phyloP scores from a whole-genome alignment of 2,113 vertebrate genomes.

The Oreochromis aureus region DNA sequence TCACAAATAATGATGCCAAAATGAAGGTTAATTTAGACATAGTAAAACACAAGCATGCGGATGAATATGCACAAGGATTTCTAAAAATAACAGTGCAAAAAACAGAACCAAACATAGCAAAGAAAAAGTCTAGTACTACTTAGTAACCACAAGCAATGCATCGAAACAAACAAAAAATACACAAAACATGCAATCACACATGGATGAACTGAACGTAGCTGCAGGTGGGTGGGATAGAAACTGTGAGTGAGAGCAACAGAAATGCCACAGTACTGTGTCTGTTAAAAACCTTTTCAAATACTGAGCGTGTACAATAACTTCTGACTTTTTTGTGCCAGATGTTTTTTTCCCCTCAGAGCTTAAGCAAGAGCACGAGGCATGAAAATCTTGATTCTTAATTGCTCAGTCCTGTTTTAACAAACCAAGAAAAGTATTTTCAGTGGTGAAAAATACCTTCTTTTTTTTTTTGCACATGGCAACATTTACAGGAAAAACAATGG shows the following conservation, averaged over 20 bases:
- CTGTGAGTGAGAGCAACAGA: neutral
- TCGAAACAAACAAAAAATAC: neutral
- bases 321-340: neutral
- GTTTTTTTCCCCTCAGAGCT: neutral
- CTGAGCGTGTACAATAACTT: constrained; percentile 3
- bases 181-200: neutral
- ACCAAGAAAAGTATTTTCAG: neutral
- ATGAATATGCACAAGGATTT: neutral
- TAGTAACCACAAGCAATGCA: neutral
- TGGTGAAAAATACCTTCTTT: neutral
- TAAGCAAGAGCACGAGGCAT: neutral
- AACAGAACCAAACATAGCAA: neutral
- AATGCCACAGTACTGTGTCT: neutral
- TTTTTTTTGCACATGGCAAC: constrained; percentile 26
- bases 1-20: neutral
- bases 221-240: neutral
- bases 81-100: neutral
- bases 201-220: neutral
- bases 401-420: neutral
- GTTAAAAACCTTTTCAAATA: neutral
- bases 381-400: neutral
- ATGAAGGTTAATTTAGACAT: neutral
- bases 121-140: neutral
- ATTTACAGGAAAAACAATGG: neutral
- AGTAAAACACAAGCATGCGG: constrained; percentile 11